These are phyloP conservation scores for Nymphalis c-album DNA, from an alignment of 2,888 invertebrate genomes.

Conservation along the genomic window DNA sequence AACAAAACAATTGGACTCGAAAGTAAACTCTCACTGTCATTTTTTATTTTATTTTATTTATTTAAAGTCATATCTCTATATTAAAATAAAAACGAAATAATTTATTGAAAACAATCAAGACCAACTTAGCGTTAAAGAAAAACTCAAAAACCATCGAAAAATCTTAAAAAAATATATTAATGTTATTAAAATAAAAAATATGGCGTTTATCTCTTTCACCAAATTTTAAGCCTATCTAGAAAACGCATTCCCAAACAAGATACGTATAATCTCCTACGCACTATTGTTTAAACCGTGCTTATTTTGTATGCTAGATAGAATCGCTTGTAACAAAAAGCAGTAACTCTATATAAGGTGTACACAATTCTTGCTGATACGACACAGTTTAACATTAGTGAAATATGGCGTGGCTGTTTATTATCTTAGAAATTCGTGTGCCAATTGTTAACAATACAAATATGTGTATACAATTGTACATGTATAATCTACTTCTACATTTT, in stretches of 20 bases:
- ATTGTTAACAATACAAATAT: conserved; percentile 1
- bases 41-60: no score
- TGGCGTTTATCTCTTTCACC: background rate
- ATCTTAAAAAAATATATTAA: no score
- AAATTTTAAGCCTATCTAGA: conserved; percentile 6
- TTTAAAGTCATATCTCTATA: no score
- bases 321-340: conserved; percentile 42
- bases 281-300: conserved; percentile 63
- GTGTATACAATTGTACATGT: no score
- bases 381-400: conserved; percentile 26
- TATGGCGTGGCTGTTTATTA: conserved; percentile 19
- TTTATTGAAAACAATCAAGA: no score
- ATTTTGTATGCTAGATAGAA: conserved; percentile 51
- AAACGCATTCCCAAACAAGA: conserved; percentile 36
- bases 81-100: no score
- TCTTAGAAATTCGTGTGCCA: conserved; percentile 8
- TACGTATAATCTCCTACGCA: conserved; percentile 62
- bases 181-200: no score
- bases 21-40: no score
- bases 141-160: no score
- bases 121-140: no score
- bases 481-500: no score
- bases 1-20: no score
- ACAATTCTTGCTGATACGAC: conserved; percentile 21
- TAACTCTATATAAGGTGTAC: conserved; percentile 44